These are phyloP conservation scores for Drosophila sordidula DNA, from an alignment of 2,888 invertebrate genomes.

Conservation along the genomic window DNA sequence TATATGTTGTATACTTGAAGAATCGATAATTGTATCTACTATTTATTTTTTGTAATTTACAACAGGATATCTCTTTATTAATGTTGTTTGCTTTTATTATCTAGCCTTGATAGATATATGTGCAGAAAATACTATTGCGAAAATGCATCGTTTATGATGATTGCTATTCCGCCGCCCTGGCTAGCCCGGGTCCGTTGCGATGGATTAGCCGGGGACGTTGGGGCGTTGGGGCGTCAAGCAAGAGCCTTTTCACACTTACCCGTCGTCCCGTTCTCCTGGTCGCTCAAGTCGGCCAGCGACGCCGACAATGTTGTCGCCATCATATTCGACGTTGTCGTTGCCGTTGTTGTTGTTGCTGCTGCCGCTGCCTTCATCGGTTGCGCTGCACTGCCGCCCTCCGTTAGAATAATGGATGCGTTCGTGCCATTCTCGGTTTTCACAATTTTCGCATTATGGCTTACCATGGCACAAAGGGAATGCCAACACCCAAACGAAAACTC, in stretches of 20 bases:
- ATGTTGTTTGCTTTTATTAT: no score
- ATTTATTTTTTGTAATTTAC: no score
- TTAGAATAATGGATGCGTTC: conserved; percentile 62
- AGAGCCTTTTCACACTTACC: conserved; percentile 71
- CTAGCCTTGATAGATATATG: no score
- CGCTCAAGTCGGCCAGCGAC: conserved; percentile 66
- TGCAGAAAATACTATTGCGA: conserved; percentile 20
- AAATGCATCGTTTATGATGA: conserved; percentile 39
- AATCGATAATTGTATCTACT: no score
- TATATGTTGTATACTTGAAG: no score
- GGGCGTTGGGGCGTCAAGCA: conserved; percentile 18
- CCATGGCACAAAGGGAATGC: conserved; percentile 60
- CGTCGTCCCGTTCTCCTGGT: conserved; percentile 79
- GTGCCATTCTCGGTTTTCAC: conserved; percentile 81
- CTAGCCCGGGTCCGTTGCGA: conserved; percentile 9
- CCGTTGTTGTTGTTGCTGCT: conserved; percentile 45
- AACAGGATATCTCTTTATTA: no score
- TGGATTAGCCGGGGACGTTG: conserved; percentile 18
- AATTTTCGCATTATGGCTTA: conserved; percentile 77
- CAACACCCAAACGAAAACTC: conserved; percentile 40
- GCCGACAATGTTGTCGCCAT: conserved; percentile 60
- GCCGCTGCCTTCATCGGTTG: conserved; percentile 54
- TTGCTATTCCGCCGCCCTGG: not conserved
- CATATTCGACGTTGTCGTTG: conserved; percentile 22
- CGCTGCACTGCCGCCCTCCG: conserved; percentile 60